Base-by-base conservation (phyloP, 2,888 invertebrate species). In the Thymelicus acteon region DNA sequence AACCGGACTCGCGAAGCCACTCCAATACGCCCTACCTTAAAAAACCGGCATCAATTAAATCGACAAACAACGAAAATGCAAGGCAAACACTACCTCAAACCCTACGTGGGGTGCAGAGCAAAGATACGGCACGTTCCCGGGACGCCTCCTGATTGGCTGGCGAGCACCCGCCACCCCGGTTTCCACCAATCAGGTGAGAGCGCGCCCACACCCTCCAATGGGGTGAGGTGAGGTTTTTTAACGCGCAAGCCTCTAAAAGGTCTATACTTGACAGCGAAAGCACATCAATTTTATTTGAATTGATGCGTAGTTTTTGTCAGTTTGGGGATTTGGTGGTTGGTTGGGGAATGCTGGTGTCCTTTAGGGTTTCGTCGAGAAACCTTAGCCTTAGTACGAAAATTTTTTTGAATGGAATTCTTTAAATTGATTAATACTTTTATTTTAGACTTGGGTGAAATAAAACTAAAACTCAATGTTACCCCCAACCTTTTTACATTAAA, bases 41-140 rank as follows among this genome's bases (percentile, higher is more conserved):
- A 79, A 80, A 80, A 79, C 72, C 75, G 76, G 76, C 77, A 78
- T 80, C 79, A 80, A 80, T 80, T 82, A 84, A 81, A 76, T 76
- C 73, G 80, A 81, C 92, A 93, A 93, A 93, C 92, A 93, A 86
- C 78, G 82, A 86, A 90, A 92, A 90, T 85, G 92, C 92, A 87
- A 77, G 85, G 90, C 87, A 92, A 93, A 93, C 93, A 92, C 77
- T 86, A 85, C 86, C 86, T 84, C 85, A 85, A 85, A 82, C 85
- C 87, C 86, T 80, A 82, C 77, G 76, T 79, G 85, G 89, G 89
- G 89, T 85, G 85, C 69, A 48, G 6, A 80, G 80, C 70, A 75
- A 78, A 90, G 92, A 93, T 93, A 92, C 84, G 84, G 90, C 92
- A 91, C 91, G 91, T 86, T 72, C 78, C 73, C 72, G 75, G 74